phyloP scores from a whole-genome alignment of 2,888 invertebrate species.

The Nematopogon swammerdamellus region DNA sequence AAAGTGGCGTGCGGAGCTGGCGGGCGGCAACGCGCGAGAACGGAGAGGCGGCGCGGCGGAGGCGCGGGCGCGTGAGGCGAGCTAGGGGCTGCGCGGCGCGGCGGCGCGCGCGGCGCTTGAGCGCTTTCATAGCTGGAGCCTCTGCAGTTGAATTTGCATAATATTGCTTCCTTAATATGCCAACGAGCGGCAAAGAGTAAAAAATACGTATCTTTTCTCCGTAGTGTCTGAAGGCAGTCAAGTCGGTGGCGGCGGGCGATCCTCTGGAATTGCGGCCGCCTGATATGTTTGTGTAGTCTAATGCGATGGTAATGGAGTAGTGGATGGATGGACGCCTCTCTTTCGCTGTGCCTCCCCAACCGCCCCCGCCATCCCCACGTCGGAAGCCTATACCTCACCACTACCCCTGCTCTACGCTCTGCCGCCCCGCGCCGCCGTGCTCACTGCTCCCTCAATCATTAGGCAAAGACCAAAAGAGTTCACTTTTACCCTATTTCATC shows the following conservation, averaged over 20 bases:
- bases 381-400: neutral
- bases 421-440: no score
- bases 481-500: no score
- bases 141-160: constrained; percentile 51
- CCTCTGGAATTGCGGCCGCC: constrained; percentile 25
- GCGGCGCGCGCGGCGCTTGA: neutral
- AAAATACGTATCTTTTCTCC: constrained; percentile 42
- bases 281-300: constrained; percentile 53
- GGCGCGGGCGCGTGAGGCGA: no score
- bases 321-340: neutral
- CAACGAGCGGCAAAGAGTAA: constrained; percentile 25
- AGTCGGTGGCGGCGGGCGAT: constrained; percentile 32
- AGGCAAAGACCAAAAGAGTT: no score
- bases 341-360: no score
- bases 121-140: constrained; percentile 49
- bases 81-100: no score
- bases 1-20: no score
- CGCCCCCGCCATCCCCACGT: no score
- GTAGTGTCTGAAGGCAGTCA: constrained; percentile 41
- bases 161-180: constrained; percentile 54
- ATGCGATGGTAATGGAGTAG: constrained; percentile 43
- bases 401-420: neutral
- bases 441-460: no score
- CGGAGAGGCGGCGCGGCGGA: constrained; percentile 7
- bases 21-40: constrained; percentile 34